Conservation (phyloP, 2,888 invertebrate genomes). For the Ptilodon capucinus region DNA sequence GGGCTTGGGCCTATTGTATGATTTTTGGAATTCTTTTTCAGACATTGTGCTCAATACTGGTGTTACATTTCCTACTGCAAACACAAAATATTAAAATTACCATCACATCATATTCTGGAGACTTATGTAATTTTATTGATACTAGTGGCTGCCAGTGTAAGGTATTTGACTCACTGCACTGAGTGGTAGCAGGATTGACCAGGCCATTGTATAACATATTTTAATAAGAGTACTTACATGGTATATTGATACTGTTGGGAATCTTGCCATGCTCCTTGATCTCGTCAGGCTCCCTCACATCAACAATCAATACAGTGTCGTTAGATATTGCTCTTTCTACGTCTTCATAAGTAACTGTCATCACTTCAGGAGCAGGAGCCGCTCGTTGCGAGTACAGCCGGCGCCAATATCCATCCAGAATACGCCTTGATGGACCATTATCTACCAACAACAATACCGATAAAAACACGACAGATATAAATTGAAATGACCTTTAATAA, state of each 20-base stretch:
- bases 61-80: constrained; percentile 80
- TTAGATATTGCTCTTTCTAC: constrained; percentile 61
- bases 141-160: neutral
- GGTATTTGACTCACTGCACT: too few species aligned
- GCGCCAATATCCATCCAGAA: constrained; percentile 5
- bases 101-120: too few species aligned
- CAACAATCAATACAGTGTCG: constrained; percentile 81
- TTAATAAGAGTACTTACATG: constrained; percentile 84
- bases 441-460: constrained; percentile 5
- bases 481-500: too few species aligned
- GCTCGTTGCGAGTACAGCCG: constrained; percentile 47
- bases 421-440: constrained; percentile 12
- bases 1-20: constrained; percentile 84
- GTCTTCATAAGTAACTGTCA: constrained; percentile 66
- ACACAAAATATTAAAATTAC: constrained; percentile 17
- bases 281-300: constrained; percentile 90
- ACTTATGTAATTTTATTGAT: neutral
- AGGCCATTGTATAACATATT: too few species aligned
- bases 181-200: too few species aligned
- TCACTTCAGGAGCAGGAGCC: constrained; percentile 40
- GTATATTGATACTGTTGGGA: constrained; percentile 89
- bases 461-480: neutral
- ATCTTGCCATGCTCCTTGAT: constrained; percentile 86
- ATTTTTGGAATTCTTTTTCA: constrained; percentile 79
- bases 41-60: constrained; percentile 66